Evolutionary conservation across 2,888 invertebrate genomes (phyloP).

Genomic region (Peribatodes rhomboidaria): DNA sequence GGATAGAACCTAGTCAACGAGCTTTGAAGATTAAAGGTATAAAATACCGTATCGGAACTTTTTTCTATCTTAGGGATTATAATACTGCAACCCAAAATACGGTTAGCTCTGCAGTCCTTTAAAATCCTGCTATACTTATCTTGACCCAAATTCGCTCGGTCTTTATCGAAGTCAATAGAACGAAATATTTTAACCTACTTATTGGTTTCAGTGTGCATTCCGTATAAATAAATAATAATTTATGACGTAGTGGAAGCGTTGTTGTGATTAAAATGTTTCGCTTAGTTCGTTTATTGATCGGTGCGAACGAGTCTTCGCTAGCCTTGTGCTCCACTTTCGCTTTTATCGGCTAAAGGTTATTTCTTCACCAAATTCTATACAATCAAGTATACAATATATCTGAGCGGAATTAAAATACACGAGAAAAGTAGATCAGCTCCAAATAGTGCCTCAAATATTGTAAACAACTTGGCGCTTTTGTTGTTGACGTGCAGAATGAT

Average conservation of each 20-base stretch:
- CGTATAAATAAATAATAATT: slow-evolving; percentile 18
- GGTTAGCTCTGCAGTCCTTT: background rate
- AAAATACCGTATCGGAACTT: background rate
- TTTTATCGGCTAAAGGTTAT: slow-evolving; percentile 65
- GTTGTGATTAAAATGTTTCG: slow-evolving; percentile 45
- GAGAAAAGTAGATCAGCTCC: background rate
- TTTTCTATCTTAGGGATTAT: background rate
- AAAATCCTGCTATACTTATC: slow-evolving; percentile 2
- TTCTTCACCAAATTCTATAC: slow-evolving; percentile 44
- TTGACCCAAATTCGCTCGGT: slow-evolving; percentile 3
- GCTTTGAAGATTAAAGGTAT: background rate
- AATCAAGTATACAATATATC: slow-evolving; percentile 45
- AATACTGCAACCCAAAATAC: background rate
- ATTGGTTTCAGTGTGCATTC: slow-evolving; percentile 6
- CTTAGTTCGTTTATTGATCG: slow-evolving; percentile 59
- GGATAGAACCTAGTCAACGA: background rate
- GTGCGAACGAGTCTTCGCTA: slow-evolving; percentile 60
- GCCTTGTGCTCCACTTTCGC: slow-evolving; percentile 68
- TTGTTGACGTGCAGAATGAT: slow-evolving; percentile 1
- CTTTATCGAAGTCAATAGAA: background rate
- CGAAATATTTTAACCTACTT: slow-evolving; percentile 1
- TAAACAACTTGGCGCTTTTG: slow-evolving; percentile 10
- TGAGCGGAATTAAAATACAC: slow-evolving; percentile 33
- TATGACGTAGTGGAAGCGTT: slow-evolving; percentile 30
- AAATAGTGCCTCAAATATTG: background rate